These are phyloP conservation scores for Alca torda DNA, from an alignment of 2,797 vertebrate species.

Conservation along the genomic window DNA sequence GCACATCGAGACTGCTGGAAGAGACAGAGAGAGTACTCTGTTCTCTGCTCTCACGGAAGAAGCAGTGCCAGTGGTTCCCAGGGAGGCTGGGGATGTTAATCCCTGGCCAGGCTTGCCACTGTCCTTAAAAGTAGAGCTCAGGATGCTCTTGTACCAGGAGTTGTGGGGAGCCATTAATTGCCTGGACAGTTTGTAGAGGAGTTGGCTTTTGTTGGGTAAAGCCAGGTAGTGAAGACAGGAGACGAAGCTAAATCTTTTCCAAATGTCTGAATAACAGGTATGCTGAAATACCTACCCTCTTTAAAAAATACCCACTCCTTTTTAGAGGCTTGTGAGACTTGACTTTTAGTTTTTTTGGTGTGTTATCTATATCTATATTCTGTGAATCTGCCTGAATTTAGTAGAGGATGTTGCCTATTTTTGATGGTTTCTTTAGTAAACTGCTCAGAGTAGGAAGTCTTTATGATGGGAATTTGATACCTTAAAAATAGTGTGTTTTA, in stretches of 20 bases:
- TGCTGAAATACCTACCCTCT: neutral
- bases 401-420: neutral
- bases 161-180: neutral
- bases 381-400: neutral
- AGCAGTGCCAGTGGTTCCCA: neutral
- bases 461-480: neutral
- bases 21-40: neutral
- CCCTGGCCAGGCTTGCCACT: neutral
- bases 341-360: accelerated
- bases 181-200: neutral
- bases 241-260: neutral
- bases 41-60: neutral
- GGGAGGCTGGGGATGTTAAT: neutral
- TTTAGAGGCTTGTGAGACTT: neutral
- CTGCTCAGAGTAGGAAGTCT: neutral
- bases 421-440: neutral
- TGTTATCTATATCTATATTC: neutral
- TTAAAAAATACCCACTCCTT: neutral
- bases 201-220: neutral
- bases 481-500: neutral
- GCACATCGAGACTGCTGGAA: neutral
- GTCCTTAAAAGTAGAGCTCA: neutral
- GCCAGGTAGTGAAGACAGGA: neutral
- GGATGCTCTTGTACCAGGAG: neutral
- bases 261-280: neutral